Evolutionary conservation across 2,888 invertebrate genomes (phyloP).

Genomic region (Serrognathus titanus): DNA sequence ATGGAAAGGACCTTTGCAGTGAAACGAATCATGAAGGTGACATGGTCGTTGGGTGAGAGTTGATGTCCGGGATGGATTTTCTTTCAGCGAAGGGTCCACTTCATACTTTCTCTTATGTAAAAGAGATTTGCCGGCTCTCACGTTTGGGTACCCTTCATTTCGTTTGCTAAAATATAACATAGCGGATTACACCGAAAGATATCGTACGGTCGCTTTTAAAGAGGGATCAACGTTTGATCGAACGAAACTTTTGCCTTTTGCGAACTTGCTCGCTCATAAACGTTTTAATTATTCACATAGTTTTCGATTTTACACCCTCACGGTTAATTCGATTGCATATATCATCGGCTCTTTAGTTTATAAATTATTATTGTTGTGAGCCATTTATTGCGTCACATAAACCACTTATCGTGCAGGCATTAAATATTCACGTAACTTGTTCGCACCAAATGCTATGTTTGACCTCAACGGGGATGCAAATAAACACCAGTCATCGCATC

Average conservation of each 20-base stretch:
- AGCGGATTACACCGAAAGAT: slow-evolving; percentile 29
- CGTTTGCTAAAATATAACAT: slow-evolving; percentile 28
- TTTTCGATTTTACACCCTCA: neutral
- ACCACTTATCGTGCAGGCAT: too few species aligned
- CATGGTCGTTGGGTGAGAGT: neutral
- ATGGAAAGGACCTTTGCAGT: too few species aligned
- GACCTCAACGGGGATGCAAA: too few species aligned
- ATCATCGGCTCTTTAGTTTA: too few species aligned
- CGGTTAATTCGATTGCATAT: too few species aligned
- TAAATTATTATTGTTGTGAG: too few species aligned
- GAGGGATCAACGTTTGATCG: slow-evolving; percentile 4
- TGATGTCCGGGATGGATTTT: neutral
- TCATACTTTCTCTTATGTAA: slow-evolving; percentile 29
- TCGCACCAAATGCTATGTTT: too few species aligned
- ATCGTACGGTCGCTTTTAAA: slow-evolving; percentile 21
- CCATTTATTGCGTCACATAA: too few species aligned
- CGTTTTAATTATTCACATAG: neutral
- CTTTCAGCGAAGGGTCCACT: neutral
- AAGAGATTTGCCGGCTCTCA: slow-evolving; percentile 30
- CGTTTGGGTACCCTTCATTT: slow-evolving; percentile 31
- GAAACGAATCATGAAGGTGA: neutral
- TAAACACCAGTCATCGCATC: too few species aligned
- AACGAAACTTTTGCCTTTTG: neutral
- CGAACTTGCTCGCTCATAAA: neutral
- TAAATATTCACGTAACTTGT: too few species aligned